These are phyloP conservation scores for Therioaphis trifolii DNA, from an alignment of 2,888 invertebrate genomes.

Conservation along the genomic window DNA sequence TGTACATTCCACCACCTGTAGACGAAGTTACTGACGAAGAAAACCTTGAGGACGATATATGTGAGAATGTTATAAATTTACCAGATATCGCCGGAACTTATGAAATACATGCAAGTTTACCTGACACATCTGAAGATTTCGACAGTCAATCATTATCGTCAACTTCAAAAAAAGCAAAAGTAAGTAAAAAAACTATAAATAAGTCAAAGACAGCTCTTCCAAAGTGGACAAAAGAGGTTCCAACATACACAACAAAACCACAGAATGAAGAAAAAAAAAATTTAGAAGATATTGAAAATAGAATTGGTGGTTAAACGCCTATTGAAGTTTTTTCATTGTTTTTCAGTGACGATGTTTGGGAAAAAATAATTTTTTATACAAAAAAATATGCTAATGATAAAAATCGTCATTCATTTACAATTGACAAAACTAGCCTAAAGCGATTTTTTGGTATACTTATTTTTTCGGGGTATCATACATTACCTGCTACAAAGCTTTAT, in stretches of 20 bases:
- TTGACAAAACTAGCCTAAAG: slow-evolving; percentile 37
- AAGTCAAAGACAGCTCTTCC: slow-evolving; percentile 35
- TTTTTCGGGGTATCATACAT: slow-evolving; percentile 38
- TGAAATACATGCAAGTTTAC: slow-evolving; percentile 39
- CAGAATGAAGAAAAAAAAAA: slow-evolving; percentile 37
- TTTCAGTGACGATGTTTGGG: slow-evolving; percentile 24
- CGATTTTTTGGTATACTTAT: slow-evolving; percentile 29
- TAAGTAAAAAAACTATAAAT: slow-evolving; percentile 38
- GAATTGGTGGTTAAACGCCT: slow-evolving; percentile 21
- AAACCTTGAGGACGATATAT: slow-evolving; percentile 24
- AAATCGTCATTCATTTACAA: slow-evolving; percentile 38
- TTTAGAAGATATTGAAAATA: slow-evolving; percentile 33
- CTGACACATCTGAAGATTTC: slow-evolving; percentile 24
- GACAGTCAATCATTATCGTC: slow-evolving; percentile 14
- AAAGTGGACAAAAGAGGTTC: slow-evolving; percentile 30
- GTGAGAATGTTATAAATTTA: slow-evolving; percentile 11
- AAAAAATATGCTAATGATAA: slow-evolving; percentile 30
- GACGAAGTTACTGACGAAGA: slow-evolving; percentile 42
- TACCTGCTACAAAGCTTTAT: slow-evolving; percentile 34
- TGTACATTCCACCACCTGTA: slow-evolving; percentile 31
- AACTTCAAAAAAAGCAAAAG: slow-evolving; percentile 18
- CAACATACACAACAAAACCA: slow-evolving; percentile 28
- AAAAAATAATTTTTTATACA: slow-evolving; percentile 31
- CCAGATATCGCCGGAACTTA: slow-evolving; percentile 33
- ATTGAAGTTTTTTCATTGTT: slow-evolving; percentile 24